phyloP scores from a whole-genome alignment of 1,140 invertebrate genomes.

The Andrena cerasifolii region DNA sequence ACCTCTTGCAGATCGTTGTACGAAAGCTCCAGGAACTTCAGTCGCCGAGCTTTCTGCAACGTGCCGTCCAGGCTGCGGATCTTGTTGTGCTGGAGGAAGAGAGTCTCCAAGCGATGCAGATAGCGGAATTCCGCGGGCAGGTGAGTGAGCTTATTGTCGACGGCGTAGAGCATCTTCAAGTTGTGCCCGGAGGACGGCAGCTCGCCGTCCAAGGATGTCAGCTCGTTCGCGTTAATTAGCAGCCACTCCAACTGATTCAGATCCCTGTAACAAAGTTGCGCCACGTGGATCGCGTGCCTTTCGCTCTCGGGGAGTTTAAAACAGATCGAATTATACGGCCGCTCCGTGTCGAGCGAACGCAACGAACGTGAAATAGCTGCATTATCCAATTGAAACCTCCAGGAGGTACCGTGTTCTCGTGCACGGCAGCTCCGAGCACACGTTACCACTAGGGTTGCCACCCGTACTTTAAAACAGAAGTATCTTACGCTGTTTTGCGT shows the following conservation, averaged over 20 bases:
- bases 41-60: constrained; percentile 85
- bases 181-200: constrained; percentile 86
- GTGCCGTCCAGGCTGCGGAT: constrained; percentile 87
- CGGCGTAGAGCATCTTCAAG: constrained; percentile 87
- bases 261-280: constrained; percentile 78
- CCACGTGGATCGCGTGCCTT: constrained; percentile 15
- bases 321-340: not conserved
- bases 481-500: no score
- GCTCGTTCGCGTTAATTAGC: constrained; percentile 89
- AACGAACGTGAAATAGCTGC: no score
- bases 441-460: no score
- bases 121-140: constrained; percentile 87
- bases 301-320: not conserved
- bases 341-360: no score
- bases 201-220: constrained; percentile 88
- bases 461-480: no score
- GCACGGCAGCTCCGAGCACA: no score
- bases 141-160: constrained; percentile 87
- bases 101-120: constrained; percentile 85
- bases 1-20: constrained; percentile 89
- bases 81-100: constrained; percentile 88
- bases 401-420: no score
- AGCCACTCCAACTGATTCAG: constrained; percentile 89
- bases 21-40: constrained; percentile 86
- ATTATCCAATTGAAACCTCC: no score